Evolutionary conservation across 2,113 vertebrate species (phyloP), one percentile per base, ranked within the genome.

Genomic region (Brachyistius frenatus): DNA sequence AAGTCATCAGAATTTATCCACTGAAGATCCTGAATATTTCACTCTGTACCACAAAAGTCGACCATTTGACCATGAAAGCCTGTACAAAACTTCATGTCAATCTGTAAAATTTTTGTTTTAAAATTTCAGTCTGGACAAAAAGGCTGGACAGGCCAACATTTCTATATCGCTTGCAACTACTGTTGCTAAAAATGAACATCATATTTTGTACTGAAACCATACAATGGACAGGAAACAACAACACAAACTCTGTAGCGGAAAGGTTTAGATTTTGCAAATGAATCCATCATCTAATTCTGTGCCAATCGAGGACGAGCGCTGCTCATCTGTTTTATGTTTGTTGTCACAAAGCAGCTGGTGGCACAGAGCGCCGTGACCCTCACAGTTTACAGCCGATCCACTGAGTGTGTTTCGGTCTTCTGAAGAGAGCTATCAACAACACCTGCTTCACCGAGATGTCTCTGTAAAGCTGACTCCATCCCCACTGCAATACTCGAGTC

Each of bases 381-480:
- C 62, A 70, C 16, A 76, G 50, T 79, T 73, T 67, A 52, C 68
- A 52, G 31, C 11, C 35, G 83, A 85, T 77, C 69, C 65, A 47
- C 53, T 36, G 7, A 70, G 62, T 69, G 53, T 73, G 14, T 81
- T 84, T 72, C 74, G 68, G 52, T 68, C 36, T 79, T n/a, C 36
- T 66, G 33, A 80, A 66, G 62, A 67, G 3, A 30, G 77, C 78
- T 87, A 87, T 88, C 79, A 82, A 81, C 65, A 86, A 68, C 86
- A 85, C 76, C 84, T 84, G 86, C 80, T 81, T 35, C 68, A 56
- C 50, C 53, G 78, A 36, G 52, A 76, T 58, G 31, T 66, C 61
- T 89, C 73, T 13, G 63, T 31, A 61, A 73, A 66, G 75, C 70
- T 39, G 65, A 87, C 71, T 81, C 68, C 55, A 83, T 85, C 78